Evolutionary conservation across 2,113 vertebrate genomes (phyloP).

Genomic region (Cinclus mexicanus): DNA sequence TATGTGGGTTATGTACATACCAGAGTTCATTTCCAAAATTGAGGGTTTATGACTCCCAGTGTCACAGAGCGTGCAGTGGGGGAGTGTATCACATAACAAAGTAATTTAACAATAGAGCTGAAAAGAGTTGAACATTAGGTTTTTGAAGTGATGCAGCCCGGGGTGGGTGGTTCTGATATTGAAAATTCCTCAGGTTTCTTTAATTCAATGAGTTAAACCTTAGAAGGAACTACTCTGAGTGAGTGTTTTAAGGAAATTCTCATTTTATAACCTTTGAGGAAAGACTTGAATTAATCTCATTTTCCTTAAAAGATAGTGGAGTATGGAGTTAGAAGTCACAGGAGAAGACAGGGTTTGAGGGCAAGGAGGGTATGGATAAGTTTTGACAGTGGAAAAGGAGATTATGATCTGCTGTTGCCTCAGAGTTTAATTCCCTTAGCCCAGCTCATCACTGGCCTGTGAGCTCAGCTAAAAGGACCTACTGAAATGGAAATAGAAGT

Average conservation of each 20-base stretch:
- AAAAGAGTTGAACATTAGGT: slow-evolving; percentile 26
- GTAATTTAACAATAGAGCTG: slow-evolving; percentile 24
- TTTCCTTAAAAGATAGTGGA: neutral
- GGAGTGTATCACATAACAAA: slow-evolving; percentile 30
- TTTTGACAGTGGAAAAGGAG: neutral
- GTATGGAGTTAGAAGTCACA: neutral
- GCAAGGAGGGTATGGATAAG: neutral
- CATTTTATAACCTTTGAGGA: neutral
- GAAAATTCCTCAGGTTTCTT: slow-evolving; percentile 40
- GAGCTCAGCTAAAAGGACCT: neutral
- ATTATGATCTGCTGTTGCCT: neutral
- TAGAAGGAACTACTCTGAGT: neutral
- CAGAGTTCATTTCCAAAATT: slow-evolving; percentile 36
- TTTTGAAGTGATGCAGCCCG: slow-evolving; percentile 20
- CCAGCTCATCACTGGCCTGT: neutral
- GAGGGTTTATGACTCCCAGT: slow-evolving; percentile 20
- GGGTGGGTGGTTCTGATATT: neutral
- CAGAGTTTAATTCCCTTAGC: neutral
- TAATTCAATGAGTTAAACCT: neutral
- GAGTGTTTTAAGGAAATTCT: neutral
- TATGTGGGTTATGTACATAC: slow-evolving; percentile 38
- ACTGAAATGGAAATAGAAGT: neutral
- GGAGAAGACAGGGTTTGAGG: neutral
- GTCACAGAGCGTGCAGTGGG: neutral
- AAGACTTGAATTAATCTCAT: neutral